These are phyloP conservation scores for Apeltes quadracus DNA, from an alignment of 2,113 vertebrate species.

Conservation along the genomic window DNA sequence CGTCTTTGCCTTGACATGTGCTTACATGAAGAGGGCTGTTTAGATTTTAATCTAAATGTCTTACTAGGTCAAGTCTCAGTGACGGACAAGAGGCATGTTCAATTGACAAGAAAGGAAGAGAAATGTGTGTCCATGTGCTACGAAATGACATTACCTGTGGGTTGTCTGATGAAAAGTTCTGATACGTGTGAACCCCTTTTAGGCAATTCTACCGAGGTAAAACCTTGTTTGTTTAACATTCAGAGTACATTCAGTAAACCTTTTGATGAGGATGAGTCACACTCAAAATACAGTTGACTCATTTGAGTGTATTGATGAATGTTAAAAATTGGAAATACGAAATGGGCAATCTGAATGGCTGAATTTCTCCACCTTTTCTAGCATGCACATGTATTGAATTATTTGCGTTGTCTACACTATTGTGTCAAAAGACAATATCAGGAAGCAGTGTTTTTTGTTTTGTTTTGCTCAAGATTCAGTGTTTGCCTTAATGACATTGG, in stretches of 20 bases:
- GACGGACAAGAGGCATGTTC: conserved; percentile 29
- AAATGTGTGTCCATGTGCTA: conserved; percentile 14
- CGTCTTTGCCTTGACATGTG: conserved; percentile 8
- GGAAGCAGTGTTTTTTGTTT: no score
- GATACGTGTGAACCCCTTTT: not conserved
- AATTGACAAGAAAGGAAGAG: conserved; percentile 40
- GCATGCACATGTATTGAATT: not conserved
- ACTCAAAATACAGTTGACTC: not conserved
- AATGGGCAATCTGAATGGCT: not conserved
- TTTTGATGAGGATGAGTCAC: not conserved
- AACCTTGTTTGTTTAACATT: not conserved
- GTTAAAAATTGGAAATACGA: not conserved
- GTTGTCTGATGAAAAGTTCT: conserved; percentile 12
- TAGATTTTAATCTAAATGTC: conserved; percentile 45
- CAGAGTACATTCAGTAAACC: not conserved
- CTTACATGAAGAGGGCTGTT: conserved; percentile 22
- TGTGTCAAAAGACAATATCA: not conserved
- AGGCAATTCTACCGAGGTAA: not conserved
- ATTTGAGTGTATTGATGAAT: not conserved
- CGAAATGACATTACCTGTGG: conserved; percentile 3
- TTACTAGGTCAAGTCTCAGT: conserved; percentile 49
- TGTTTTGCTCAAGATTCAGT: conserved; percentile 2
- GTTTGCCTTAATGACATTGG: conserved; percentile 5
- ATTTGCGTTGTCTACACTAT: not conserved
- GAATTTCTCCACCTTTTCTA: not conserved